These are phyloP conservation scores for human DNA, from an alignment of 2,113 vertebrate genomes.

Conservation along the genomic window GRCh38 chr14:98217001-98217500, in stretches of 20 bases:
- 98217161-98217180: fast-evolving
- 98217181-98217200: neutral
- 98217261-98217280: neutral
- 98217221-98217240: neutral
- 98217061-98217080: fast-evolving
- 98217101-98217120: fast-evolving
- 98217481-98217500: neutral
- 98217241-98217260: neutral
- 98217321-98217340: fast-evolving
- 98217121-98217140: neutral
- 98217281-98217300: neutral
- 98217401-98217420: neutral
- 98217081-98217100: neutral
- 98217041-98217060: neutral
- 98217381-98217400: neutral
- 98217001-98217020: too few relatives aligned
- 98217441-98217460: fast-evolving
- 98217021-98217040: neutral
- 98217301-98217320: fast-evolving
- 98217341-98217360: neutral
- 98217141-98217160: neutral
- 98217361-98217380: neutral
- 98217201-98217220: neutral
- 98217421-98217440: too few relatives aligned
- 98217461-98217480: fast-evolving